phyloP scores from a whole-genome alignment of 92 coral and sea anemone species.

The Heteractis magnifica region DNA sequence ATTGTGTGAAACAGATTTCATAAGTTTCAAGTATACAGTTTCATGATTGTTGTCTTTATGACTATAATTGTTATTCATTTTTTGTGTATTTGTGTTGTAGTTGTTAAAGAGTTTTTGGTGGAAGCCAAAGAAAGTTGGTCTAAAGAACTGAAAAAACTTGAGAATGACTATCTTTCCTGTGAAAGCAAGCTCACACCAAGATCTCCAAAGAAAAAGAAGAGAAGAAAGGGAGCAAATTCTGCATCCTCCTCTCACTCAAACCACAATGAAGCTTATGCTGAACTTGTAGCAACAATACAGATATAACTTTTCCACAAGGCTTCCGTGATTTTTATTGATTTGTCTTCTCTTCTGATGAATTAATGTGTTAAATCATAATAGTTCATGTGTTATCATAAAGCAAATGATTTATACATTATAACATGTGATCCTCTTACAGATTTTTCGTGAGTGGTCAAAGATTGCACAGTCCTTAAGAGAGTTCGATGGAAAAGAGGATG shows the following conservation, averaged over 20 bases:
- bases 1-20: too few relatives aligned
- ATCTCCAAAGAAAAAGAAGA: neutral
- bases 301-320: neutral
- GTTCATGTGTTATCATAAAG: too few relatives aligned
- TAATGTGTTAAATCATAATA: too few relatives aligned
- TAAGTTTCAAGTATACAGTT: too few relatives aligned
- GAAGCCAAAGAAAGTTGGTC: neutral
- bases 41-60: too few relatives aligned
- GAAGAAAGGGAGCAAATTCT: neutral
- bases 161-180: neutral
- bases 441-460: neutral
- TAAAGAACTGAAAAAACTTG: neutral
- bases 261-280: neutral
- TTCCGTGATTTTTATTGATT: neutral
- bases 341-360: too few relatives aligned
- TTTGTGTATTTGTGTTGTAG: too few relatives aligned
- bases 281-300: neutral
- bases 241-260: neutral
- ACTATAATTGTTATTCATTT: too few relatives aligned
- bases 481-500: neutral
- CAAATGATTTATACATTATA: too few relatives aligned
- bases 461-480: neutral
- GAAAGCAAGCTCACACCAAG: neutral
- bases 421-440: neutral
- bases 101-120: neutral